These are phyloP conservation scores for Horisme vitalbata DNA, from an alignment of 2,888 invertebrate genomes.

Conservation along the genomic window DNA sequence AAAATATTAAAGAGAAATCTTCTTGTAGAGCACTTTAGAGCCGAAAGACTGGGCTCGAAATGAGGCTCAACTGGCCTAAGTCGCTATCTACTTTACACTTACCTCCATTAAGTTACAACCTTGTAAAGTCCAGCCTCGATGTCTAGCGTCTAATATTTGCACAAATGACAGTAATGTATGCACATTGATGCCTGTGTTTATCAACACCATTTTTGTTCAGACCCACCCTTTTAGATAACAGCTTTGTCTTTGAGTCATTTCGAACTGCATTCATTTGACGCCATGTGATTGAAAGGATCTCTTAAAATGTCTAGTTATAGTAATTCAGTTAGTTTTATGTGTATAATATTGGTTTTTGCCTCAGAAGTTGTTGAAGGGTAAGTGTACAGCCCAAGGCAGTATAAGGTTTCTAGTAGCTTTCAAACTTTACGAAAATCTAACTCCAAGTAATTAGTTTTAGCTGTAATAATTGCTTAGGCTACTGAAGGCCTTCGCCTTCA, in stretches of 20 bases:
- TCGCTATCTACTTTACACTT: too few species aligned
- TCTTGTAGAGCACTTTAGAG: too few species aligned
- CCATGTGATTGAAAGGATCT: constrained; percentile 45
- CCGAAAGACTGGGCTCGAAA: too few species aligned
- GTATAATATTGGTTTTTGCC: constrained; percentile 56
- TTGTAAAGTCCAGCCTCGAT: background rate
- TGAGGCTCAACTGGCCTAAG: too few species aligned
- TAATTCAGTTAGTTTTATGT: constrained; percentile 54
- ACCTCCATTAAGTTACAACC: too few species aligned
- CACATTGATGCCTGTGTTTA: constrained; percentile 69
- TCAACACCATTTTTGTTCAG: constrained; percentile 64
- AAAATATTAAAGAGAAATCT: too few species aligned
- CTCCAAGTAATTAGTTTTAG: too few species aligned
- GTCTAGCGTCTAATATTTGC: constrained; percentile 40
- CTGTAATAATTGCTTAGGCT: too few species aligned
- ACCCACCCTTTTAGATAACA: constrained; percentile 67
- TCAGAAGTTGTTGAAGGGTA: constrained; percentile 65
- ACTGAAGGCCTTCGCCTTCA: too few species aligned
- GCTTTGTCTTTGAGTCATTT: constrained; percentile 62
- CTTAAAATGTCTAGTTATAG: constrained; percentile 64
- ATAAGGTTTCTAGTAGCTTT: too few species aligned
- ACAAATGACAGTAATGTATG: constrained; percentile 52
- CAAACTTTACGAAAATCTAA: too few species aligned
- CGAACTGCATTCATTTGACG: constrained; percentile 52
- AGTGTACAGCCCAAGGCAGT: constrained; percentile 35